A percentile compares a stretch with the other conserved stretches of the same genome.
phyloP scores from a whole-genome alignment of 2,797 vertebrate genomes.

The Crenuchus spilurus region DNA sequence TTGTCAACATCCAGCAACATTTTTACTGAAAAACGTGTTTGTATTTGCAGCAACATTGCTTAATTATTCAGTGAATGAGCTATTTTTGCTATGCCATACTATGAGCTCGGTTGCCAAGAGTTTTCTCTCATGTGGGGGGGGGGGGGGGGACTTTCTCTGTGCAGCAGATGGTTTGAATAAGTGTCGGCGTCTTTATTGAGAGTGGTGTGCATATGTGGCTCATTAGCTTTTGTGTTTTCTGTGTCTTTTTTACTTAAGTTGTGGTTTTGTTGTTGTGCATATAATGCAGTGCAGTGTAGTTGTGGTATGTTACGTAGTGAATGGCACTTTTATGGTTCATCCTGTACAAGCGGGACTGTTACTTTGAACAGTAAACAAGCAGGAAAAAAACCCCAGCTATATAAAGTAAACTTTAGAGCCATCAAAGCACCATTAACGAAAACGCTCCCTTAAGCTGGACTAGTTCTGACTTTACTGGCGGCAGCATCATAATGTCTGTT shows the following conservation, averaged over 20 bases:
- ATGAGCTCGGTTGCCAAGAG: background rate
- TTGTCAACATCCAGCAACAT: background rate
- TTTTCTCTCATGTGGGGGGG: background rate
- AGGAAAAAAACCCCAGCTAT: no score
- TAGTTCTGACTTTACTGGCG: no score
- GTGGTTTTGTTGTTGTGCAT: conserved; percentile 20
- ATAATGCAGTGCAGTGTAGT: background rate
- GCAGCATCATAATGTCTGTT: no score
- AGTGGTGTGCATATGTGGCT: background rate
- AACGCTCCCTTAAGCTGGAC: no score
- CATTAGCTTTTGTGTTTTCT: background rate
- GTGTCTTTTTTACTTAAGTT: background rate
- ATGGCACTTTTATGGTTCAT: background rate
- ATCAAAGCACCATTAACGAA: no score
- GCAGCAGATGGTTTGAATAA: conserved; percentile 15
- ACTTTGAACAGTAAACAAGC: background rate
- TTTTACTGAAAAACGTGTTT: background rate
- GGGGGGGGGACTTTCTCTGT: background rate
- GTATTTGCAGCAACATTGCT: background rate
- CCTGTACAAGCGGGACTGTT: background rate
- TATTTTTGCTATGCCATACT: background rate
- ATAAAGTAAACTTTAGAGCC: no score
- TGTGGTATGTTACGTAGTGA: conserved; percentile 25
- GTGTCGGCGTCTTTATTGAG: conserved; percentile 5
- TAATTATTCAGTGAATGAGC: background rate